A percentile compares a stretch with the other conserved stretches of the same genome.
Conservation (phyloP, 2,113 vertebrate species). For the Clarias batrachus region DNA sequence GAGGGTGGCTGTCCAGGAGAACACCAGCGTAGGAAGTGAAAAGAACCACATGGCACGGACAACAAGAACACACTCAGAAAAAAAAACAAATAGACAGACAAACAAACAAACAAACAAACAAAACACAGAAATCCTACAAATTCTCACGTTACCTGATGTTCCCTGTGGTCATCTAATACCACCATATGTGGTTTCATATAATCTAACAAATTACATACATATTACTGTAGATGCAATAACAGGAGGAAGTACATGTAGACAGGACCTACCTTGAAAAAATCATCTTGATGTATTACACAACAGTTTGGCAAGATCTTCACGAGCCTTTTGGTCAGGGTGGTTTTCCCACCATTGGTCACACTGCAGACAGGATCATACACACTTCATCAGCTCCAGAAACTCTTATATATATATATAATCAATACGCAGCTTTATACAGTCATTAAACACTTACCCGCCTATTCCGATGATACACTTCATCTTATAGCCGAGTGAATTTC, state of each 20-base stretch:
- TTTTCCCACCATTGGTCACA: constrained; percentile 82
- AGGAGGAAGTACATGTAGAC: background rate
- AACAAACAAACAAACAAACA: background rate
- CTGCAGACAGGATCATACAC: constrained; percentile 56
- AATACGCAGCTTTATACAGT: background rate
- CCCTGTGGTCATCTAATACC: background rate
- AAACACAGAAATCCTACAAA: constrained; percentile 35
- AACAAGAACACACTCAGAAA: constrained; percentile 57
- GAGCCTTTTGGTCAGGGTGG: constrained; percentile 75
- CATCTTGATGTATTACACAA: constrained; percentile 80
- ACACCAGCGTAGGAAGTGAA: constrained; percentile 71
- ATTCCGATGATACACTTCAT: constrained; percentile 79
- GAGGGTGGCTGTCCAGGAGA: constrained; percentile 74
- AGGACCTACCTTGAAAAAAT: constrained; percentile 78
- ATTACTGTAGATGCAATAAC: background rate
- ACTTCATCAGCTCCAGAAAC: background rate
- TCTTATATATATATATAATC: background rate
- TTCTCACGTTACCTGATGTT: constrained; percentile 13
- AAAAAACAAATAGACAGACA: background rate
- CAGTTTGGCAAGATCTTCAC: constrained; percentile 75
- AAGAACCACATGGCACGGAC: constrained; percentile 62
- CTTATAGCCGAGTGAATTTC: constrained; percentile 51
- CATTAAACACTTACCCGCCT: constrained; percentile 69
- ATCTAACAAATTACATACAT: background rate
- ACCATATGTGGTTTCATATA: background rate